Conservation (phyloP, 2,888 invertebrate species). For the Hypercompe scribonia region DNA sequence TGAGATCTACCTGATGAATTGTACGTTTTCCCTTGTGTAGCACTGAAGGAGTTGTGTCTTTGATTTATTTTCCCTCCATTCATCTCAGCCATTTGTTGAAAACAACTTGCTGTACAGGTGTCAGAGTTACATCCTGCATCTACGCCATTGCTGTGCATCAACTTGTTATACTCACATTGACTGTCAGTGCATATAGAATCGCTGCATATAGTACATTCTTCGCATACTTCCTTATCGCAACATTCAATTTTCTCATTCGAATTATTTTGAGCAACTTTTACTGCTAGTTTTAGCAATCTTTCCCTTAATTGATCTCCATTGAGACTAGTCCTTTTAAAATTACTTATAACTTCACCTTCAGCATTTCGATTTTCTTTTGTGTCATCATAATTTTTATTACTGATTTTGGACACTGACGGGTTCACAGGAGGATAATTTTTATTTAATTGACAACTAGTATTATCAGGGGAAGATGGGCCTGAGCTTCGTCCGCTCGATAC, state of each 20-base stretch:
- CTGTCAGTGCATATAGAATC: conserved; percentile 84
- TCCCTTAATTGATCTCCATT: conserved; percentile 90
- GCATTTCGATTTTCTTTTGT: conserved; percentile 57
- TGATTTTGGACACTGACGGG: conserved; percentile 62
- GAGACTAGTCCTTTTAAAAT: conserved; percentile 82
- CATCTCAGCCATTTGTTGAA: conserved; percentile 73
- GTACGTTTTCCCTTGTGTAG: conserved; percentile 77
- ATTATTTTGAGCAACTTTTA: conserved; percentile 79
- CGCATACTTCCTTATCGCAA: conserved; percentile 84
- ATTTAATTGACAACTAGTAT: conserved; percentile 83
- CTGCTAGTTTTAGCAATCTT: conserved; percentile 88
- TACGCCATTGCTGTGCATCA: conserved; percentile 79
- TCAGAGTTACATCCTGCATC: conserved; percentile 80
- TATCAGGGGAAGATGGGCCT: conserved; percentile 88
- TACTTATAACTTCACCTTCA: conserved; percentile 74
- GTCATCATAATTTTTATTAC: conserved; percentile 67
- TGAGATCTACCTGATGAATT: conserved; percentile 63
- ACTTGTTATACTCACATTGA: conserved; percentile 82
- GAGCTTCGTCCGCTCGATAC: conserved; percentile 92
- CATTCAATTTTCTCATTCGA: conserved; percentile 83
- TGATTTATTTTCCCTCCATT: conserved; percentile 71
- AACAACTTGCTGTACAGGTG: conserved; percentile 78
- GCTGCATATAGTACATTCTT: conserved; percentile 84
- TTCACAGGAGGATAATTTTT: conserved; percentile 76
- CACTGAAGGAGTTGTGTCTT: conserved; percentile 83